Conservation (phyloP, 2,113 vertebrate genomes). For the Galeopterus variegatus region DNA sequence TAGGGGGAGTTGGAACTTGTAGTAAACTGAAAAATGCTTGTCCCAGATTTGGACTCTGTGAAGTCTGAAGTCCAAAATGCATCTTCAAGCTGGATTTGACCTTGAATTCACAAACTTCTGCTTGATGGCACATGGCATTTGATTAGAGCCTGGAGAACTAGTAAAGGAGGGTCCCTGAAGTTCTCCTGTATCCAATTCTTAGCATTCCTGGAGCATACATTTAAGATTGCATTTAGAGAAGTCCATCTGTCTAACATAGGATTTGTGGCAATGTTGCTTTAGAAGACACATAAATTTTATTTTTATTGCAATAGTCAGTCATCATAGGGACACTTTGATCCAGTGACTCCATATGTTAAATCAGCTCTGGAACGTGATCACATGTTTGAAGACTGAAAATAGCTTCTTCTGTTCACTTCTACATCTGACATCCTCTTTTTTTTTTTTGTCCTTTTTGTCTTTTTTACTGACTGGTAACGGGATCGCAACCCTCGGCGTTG, state of each 20-base stretch:
- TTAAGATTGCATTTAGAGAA: neutral
- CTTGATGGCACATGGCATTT: neutral
- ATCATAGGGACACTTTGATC: neutral
- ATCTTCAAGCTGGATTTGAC: neutral
- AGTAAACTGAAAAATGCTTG: neutral
- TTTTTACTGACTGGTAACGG: no score
- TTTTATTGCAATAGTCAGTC: neutral
- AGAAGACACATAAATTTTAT: neutral
- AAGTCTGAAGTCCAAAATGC: neutral
- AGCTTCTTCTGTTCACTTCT: neutral
- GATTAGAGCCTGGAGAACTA: neutral
- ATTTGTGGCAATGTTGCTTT: neutral
- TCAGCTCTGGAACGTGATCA: neutral
- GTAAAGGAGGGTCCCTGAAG: neutral
- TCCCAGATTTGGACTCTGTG: neutral
- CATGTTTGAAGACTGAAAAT: neutral
- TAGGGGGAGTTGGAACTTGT: neutral
- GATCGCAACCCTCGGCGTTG: no score
- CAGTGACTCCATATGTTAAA: neutral
- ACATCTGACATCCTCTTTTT: neutral
- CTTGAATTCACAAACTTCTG: neutral
- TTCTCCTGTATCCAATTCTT: neutral
- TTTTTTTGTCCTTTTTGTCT: no score
- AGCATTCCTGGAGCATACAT: neutral
- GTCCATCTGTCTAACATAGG: neutral